phyloP scores from a whole-genome alignment of 2,888 invertebrate genomes.

The Elaeidobius kamerunicus region DNA sequence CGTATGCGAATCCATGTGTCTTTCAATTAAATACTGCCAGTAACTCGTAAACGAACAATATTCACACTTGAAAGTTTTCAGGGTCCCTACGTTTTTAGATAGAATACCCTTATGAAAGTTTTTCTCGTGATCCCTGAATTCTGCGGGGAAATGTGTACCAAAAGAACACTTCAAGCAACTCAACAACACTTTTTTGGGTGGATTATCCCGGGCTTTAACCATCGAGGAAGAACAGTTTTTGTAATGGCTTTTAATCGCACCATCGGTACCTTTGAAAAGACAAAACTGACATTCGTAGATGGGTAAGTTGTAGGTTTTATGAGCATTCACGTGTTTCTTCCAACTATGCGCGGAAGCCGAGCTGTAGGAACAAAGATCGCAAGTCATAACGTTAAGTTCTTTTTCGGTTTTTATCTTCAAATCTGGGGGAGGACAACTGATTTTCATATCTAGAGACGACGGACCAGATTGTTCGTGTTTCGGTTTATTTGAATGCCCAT shows the following conservation, averaged over 20 bases:
- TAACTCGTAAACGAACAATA: slow-evolving; percentile 20
- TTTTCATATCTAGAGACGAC: too few relatives aligned
- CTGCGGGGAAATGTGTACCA: background rate
- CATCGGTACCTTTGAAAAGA: slow-evolving; percentile 1
- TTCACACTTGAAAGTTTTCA: slow-evolving; percentile 13
- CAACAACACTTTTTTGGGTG: slow-evolving; percentile 1
- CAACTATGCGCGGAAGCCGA: background rate
- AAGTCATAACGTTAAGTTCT: too few relatives aligned
- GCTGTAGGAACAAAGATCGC: slow-evolving; percentile 8
- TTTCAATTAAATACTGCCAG: slow-evolving; percentile 14
- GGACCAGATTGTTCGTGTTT: too few relatives aligned
- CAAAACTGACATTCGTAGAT: slow-evolving; percentile 7
- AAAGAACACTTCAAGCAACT: slow-evolving; percentile 11
- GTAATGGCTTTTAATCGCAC: background rate
- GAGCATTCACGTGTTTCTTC: slow-evolving; percentile 3
- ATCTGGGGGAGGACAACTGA: too few relatives aligned
- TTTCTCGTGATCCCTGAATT: slow-evolving; percentile 1
- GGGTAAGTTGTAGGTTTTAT: background rate
- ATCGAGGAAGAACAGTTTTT: background rate
- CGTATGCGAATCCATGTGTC: slow-evolving; percentile 14
- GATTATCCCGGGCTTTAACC: background rate
- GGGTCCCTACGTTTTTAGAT: background rate
- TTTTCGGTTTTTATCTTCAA: background rate
- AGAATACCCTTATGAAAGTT: background rate
- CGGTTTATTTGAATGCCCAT: too few relatives aligned